Conservation (phyloP, 2,797 vertebrate genomes). For the Nothura maculosa region DNA sequence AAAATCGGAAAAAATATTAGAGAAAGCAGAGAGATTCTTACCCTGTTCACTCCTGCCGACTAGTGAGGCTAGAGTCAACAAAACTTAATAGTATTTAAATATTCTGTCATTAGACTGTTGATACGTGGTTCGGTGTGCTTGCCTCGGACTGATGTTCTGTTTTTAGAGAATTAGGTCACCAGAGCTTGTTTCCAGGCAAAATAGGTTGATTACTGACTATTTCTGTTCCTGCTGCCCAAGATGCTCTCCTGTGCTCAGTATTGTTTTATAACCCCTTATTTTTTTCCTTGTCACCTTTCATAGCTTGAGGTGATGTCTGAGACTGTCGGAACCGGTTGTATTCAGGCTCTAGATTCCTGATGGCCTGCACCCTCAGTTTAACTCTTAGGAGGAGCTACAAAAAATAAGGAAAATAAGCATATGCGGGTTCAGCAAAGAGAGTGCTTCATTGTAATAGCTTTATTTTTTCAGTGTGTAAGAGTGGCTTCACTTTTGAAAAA, state of each 20-base stretch:
- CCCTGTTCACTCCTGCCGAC: not conserved
- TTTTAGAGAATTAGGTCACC: not conserved
- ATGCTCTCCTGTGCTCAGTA: not conserved
- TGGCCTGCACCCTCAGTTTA: not conserved
- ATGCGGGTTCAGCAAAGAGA: not conserved
- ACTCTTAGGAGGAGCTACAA: not conserved
- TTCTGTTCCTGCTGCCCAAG: not conserved
- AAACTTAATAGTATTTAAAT: not conserved
- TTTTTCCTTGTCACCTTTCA: not conserved
- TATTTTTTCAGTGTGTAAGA: not conserved
- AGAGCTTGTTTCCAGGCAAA: not conserved
- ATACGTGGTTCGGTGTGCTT: not conserved
- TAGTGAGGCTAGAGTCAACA: not conserved
- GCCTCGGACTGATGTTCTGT: not conserved
- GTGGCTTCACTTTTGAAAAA: not conserved
- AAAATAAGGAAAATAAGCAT: not conserved
- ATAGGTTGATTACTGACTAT: not conserved
- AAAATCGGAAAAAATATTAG: not conserved
- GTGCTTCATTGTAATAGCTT: not conserved
- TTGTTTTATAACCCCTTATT: not conserved
- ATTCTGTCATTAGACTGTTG: not conserved
- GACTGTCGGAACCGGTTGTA: not conserved
- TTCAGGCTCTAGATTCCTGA: not conserved
- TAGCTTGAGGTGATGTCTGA: not conserved
- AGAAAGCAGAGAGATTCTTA: not conserved